Evolutionary conservation across 2,797 vertebrate species (phyloP), one percentile per base, ranked within the genome.

Genomic region (Chanos chanos): DNA sequence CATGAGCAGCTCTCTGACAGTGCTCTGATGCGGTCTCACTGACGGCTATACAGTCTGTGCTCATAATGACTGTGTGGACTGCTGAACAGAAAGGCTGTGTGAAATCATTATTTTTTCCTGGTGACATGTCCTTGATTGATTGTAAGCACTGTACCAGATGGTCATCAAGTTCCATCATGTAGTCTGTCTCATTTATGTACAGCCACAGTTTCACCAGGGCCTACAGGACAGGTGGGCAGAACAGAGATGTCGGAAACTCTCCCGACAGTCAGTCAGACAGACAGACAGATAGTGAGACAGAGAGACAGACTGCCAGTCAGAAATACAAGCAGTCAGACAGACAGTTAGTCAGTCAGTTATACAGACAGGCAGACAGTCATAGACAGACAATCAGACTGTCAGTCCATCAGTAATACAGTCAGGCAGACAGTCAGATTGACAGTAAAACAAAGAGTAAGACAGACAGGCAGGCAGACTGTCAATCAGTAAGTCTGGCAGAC

Each of bases 111-210:
- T 43, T 58, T 62, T 57, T 47, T 48, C 55, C 82, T 5, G 62
- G 66, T 75, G 80, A 81, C 82, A 60, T 60, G 73, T 85, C 81
- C 82, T 86, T 86, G 82, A 87, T 87, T 75, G 79, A 87, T 82
- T 61, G 51, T 78, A 73, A 72, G 77, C 72, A 63, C 66, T 73
- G 60, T 75, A 72, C 71, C 86, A 88, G 87, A 88, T 87, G 86
- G 85, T 77, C 73, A 81, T 85, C 86, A 86, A 86, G 86, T 79
- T 84, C 79, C 64, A 80, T 86, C 78, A 71, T 84, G 81, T 87
- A 78, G 73, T 71, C 78, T 71, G 2, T 43, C 70, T 73, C 71
- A 85, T 87, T 87, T 85, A 75, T 84, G 88, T 87, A 85, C 66
- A 74, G 70, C 78, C 77, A 76, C 59, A 79, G 77, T 43, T 52